Evolutionary conservation across 2,797 vertebrate species (phyloP).

Genomic region (Onychomys leucogaster): DNA sequence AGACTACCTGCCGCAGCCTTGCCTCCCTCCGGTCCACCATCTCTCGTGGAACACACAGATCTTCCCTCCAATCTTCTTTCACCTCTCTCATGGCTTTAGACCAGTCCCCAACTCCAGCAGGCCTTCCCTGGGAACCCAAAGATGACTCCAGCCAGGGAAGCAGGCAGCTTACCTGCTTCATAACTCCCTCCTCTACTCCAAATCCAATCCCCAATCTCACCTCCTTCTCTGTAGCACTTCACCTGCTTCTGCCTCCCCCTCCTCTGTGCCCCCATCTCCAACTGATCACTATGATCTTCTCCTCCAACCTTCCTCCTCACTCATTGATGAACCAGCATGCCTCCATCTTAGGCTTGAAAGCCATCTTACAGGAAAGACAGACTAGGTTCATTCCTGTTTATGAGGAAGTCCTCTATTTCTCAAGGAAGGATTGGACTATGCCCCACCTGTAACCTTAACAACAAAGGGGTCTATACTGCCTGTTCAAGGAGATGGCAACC

Average conservation of each 20-base stretch:
- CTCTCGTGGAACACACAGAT: background rate
- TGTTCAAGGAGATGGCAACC: too few relatives aligned
- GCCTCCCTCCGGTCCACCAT: too few relatives aligned
- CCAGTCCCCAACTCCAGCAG: background rate
- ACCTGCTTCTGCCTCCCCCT: background rate
- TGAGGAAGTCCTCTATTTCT: too few relatives aligned
- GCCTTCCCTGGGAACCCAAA: background rate
- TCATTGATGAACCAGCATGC: background rate
- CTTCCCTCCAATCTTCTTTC: background rate
- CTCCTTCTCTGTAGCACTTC: background rate
- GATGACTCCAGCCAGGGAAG: background rate
- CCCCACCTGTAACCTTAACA: too few relatives aligned
- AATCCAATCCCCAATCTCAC: background rate
- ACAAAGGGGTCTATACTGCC: too few relatives aligned
- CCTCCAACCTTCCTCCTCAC: background rate
- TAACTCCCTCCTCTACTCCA: background rate
- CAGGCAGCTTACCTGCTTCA: background rate
- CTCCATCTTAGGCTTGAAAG: too few relatives aligned
- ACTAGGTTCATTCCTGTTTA: too few relatives aligned
- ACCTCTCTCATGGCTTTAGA: background rate
- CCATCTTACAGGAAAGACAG: too few relatives aligned
- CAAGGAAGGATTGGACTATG: too few relatives aligned
- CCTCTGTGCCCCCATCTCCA: background rate
- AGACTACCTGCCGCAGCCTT: background rate
- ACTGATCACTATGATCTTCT: background rate